These are phyloP conservation scores for Polypedilum pembai DNA, from an alignment of 1,140 invertebrate species.

Conservation along the genomic window DNA sequence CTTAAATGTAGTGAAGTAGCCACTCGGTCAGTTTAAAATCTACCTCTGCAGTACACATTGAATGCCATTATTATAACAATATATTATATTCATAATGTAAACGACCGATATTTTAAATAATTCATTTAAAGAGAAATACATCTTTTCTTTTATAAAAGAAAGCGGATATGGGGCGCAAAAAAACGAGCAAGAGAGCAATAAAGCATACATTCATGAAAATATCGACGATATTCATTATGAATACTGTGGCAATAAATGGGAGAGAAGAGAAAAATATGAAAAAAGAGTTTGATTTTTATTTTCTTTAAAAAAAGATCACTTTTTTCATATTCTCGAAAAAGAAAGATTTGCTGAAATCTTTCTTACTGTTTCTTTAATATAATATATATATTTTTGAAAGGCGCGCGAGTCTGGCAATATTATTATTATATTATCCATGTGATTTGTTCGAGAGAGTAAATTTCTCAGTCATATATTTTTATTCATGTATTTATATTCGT, in stretches of 20 bases:
- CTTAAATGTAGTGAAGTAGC: too few relatives aligned
- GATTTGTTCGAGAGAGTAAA: not conserved
- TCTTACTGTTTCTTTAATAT: not conserved
- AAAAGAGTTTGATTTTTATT: not conserved
- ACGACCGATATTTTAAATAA: constrained; percentile 13
- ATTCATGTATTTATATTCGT: not conserved
- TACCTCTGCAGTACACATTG: too few relatives aligned
- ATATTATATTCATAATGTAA: constrained; percentile 10
- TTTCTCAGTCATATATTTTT: not conserved
- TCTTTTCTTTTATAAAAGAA: not conserved
- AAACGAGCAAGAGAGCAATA: not conserved
- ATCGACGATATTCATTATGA: constrained; percentile 7
- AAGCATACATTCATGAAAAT: constrained; percentile 6
- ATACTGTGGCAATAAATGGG: not conserved
- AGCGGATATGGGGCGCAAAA: constrained; percentile 15
- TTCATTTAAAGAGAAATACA: constrained; percentile 5
- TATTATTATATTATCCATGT: not conserved
- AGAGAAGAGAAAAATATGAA: constrained; percentile 2
- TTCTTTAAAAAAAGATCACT: not conserved
- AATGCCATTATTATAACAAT: not conserved
- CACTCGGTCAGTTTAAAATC: too few relatives aligned
- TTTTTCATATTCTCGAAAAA: not conserved
- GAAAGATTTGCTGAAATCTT: not conserved
- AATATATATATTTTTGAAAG: not conserved
- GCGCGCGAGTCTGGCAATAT: constrained; percentile 14